Base-by-base conservation (phyloP, 2,797 vertebrate species). In the Botia kubotai region DNA sequence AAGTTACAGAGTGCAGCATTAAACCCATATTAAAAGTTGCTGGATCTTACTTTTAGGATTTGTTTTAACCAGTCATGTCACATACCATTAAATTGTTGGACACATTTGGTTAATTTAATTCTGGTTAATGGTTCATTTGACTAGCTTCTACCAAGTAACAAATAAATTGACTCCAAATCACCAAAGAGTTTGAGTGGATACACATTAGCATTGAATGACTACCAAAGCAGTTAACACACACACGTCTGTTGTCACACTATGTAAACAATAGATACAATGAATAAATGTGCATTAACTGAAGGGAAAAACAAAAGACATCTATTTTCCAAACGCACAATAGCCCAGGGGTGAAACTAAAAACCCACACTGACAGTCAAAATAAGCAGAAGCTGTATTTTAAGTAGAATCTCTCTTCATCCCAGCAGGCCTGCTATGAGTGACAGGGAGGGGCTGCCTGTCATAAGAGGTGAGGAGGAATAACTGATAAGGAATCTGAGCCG, bases 391-490 rank as follows among this genome's bases (percentile, higher is more conserved):
- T 36, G 53, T 78, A 62, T 78, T 70, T 60, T 60, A 62, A 60
- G 66, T 58, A 19, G 39, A 62, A 63, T 33, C n/a, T 55, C 21
- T 33, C 29, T 11, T 46, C 21, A 43, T 58, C 75, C 70, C 70
- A 50, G 53, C 58, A 53, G 29, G 14, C 63, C 65, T 39, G 17
- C 50, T 75, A 50, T 80, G 79, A 84, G 76, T 74, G 80, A 74
- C 77, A 65, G 36, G 21, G 39, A 62, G 63, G 65, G 36, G 50
- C 70, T 43, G 50, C 65, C 74, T 75, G 74, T 68, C 79, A 83
- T 65, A 65, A 43, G 70, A 79, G 79, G 82, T 82, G 76, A 85
- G 80, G 67, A 76, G 58, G 46, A 80, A 87, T 79, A 72, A 83
- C 71, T 76, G 77, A 46, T 80, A 75, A 83, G 66, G 21, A 80